Conservation (phyloP, 2,888 invertebrate genomes). For the Trachelus iudaicus region DNA sequence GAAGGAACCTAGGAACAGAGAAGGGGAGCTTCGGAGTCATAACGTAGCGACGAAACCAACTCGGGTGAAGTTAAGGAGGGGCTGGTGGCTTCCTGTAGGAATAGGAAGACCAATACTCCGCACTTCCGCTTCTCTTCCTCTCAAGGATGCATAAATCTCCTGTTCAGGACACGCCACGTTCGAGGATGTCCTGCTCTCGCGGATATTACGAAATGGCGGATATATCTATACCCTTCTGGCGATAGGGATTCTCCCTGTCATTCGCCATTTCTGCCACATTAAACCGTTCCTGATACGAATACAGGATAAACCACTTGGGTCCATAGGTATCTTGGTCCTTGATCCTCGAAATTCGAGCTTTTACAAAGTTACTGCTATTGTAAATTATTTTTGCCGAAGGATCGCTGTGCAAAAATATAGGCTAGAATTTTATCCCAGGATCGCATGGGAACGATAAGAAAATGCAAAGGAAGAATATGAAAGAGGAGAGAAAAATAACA, state of each 20-base stretch:
- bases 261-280: neutral
- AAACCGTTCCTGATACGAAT: neutral
- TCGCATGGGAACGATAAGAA: conserved; percentile 9
- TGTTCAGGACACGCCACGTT: conserved; percentile 33
- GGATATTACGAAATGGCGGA: conserved; percentile 53
- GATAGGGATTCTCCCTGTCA: neutral
- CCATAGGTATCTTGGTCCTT: neutral
- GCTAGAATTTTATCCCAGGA: conserved; percentile 4
- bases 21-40: neutral
- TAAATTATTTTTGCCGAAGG: neutral
- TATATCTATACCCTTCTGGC: neutral
- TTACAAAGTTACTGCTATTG: neutral
- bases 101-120: conserved; percentile 58
- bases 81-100: conserved; percentile 50
- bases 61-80: conserved; percentile 52
- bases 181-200: conserved; percentile 28
- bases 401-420: too few species aligned
- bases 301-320: neutral
- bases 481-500: conserved; percentile 16
- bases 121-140: conserved; percentile 53
- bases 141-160: conserved; percentile 59
- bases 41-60: conserved; percentile 35
- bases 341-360: neutral
- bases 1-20: neutral
- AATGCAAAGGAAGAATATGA: conserved; percentile 9